A percentile compares a stretch with the other conserved stretches of the same genome.
Evolutionary conservation across 2,888 invertebrate genomes (phyloP).

Genomic region (Calephelis perditalis): DNA sequence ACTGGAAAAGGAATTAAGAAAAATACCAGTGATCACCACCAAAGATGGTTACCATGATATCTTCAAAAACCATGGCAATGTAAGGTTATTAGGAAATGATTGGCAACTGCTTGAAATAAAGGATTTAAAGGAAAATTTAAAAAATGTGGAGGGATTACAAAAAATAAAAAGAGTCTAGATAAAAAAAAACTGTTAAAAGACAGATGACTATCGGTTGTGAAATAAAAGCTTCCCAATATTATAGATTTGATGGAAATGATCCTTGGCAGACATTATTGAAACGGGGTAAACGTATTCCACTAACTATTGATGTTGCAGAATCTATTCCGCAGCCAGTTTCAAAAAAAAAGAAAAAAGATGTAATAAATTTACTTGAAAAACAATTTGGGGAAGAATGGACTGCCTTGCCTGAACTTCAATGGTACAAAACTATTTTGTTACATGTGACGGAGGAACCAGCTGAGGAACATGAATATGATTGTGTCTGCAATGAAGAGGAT

Average conservation of each 20-base stretch:
- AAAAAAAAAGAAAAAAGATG: conserved; percentile 9
- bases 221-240: not conserved
- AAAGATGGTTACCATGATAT: conserved; percentile 17
- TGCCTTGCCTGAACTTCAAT: not conserved
- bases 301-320: not conserved
- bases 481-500: conserved; percentile 5
- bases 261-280: not conserved
- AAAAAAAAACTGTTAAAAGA: not conserved
- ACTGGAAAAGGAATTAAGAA: conserved; percentile 24
- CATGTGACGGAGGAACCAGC: not conserved
- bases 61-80: not conserved
- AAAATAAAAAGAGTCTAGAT: not conserved
- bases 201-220: not conserved
- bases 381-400: conserved; percentile 3
- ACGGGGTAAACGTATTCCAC: conserved; percentile 3
- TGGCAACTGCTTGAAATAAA: not conserved
- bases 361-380: conserved; percentile 1
- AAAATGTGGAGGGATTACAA: conserved; percentile 2
- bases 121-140: conserved; percentile 4
- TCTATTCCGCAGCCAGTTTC: not conserved
- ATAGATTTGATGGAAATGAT: conserved; percentile 2
- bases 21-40: conserved; percentile 20
- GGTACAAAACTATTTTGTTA: conserved; percentile 3
- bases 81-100: conserved; percentile 2
- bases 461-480: not conserved